Base-by-base conservation (phyloP, 30 jellyfish, hydroid and myxozoan genomes). In the Pelagia noctiluca region DNA sequence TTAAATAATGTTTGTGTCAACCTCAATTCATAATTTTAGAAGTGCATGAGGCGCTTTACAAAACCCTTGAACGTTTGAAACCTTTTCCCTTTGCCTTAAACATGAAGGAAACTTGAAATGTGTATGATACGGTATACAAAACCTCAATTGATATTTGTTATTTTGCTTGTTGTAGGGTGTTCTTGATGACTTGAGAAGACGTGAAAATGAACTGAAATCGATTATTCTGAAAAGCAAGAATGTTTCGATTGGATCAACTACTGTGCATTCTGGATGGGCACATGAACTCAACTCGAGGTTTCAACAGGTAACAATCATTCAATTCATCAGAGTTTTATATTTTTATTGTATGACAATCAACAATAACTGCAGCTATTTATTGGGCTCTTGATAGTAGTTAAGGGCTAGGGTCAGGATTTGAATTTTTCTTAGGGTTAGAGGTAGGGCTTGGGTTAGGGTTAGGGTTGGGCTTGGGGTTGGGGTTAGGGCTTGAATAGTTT, bases 241-340 rank as follows among this genome's bases (percentile, higher is more conserved):
- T 48, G 28, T 52, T 2, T 35, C 80, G 0, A 28, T 28, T 12
- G 23, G 49, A 35, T 35, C 80, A 13, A 82, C 72, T 50, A 50
- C 92, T 68, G 80, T 82, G 23, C 78, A 82, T 53, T 82, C 92
- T 26, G 35, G 35, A 1, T 82, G 92, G 92, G 62, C 66, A 10
- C 78, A 82, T 2, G 92, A 82, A 54, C 74, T 82, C 46, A 36
- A 24, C 7, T 30, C 71, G 25, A 71, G 92, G 70, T 82, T 50
- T 42, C 85, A 60, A 22, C 92, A 82, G 92, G 92, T 82, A 35
- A 36, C 29, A n/a, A 19, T 77, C 1, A 16, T 19, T 2, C 1
- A 67, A 0, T 1, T 3, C n/a, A 28, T 54, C 25, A 24, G 61
- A 30, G 19, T 0, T 3, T 1, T 0, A 8, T 68, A 31, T 66